A percentile compares a stretch with the other conserved stretches of the same genome.
phyloP scores from a whole-genome alignment of 2,888 invertebrate genomes.

The Furcula furcula region DNA sequence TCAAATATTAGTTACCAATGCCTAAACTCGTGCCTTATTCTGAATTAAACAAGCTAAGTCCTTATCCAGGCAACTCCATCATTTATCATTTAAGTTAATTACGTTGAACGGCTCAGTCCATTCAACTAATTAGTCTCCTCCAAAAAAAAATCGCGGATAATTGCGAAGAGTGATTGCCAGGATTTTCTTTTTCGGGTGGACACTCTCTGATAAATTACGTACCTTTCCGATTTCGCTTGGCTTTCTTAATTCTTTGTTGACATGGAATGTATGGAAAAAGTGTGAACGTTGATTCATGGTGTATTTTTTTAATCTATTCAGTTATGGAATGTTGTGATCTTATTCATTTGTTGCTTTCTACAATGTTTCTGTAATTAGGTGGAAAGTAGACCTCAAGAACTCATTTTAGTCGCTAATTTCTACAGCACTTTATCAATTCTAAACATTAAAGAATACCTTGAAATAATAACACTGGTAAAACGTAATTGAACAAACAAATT shows the following conservation, averaged over 20 bases:
- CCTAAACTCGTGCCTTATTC: constrained; percentile 19
- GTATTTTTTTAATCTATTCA: too few relatives aligned
- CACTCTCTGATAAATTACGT: constrained; percentile 63
- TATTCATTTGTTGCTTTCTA: too few relatives aligned
- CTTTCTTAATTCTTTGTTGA: constrained; percentile 28
- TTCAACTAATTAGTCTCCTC: constrained; percentile 69
- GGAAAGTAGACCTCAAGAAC: too few relatives aligned
- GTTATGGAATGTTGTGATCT: too few relatives aligned
- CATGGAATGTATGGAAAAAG: too few relatives aligned
- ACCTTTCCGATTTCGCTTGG: constrained; percentile 29
- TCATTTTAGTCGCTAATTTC: too few relatives aligned
- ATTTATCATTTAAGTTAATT: constrained; percentile 74
- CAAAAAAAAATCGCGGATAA: constrained; percentile 72
- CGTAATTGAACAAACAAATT: constrained; percentile 3
- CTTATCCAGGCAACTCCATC: constrained; percentile 41
- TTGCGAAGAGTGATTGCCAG: constrained; percentile 69
- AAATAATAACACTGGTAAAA: constrained; percentile 3
- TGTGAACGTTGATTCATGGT: too few relatives aligned
- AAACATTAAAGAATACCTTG: constrained; percentile 5
- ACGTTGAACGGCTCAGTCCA: constrained; percentile 65
- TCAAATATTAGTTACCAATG: constrained; percentile 6
- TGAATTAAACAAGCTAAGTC: constrained; percentile 31
- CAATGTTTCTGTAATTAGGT: too few relatives aligned
- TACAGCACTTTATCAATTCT: not conserved
- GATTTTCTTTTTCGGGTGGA: constrained; percentile 62